These are phyloP conservation scores for Enteromius paludinosus DNA, from an alignment of 2,797 vertebrate genomes.

Conservation along the genomic window DNA sequence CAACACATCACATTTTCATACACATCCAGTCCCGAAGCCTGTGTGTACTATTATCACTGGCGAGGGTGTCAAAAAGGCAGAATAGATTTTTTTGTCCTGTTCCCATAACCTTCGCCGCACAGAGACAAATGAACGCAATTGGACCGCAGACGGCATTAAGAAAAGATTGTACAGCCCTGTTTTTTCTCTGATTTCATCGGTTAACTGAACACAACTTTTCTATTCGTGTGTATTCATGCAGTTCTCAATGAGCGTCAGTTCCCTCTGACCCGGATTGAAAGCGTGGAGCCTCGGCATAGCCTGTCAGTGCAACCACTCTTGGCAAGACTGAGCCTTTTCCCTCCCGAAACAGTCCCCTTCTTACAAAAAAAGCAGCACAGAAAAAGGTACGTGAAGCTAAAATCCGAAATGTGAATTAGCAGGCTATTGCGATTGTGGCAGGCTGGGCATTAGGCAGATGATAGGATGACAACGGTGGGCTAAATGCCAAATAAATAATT, in stretches of 20 bases:
- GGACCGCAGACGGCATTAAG: slow-evolving; percentile 75
- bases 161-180: slow-evolving; percentile 79
- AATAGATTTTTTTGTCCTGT: slow-evolving; percentile 72
- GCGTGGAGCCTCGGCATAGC: slow-evolving; percentile 63
- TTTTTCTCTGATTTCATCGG: slow-evolving; percentile 88
- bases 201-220: slow-evolving; percentile 96
- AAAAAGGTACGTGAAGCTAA: slow-evolving; percentile 60
- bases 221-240: slow-evolving; percentile 98
- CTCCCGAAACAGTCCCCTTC: slow-evolving; percentile 46
- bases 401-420: neutral
- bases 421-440: neutral
- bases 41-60: slow-evolving; percentile 59
- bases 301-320: slow-evolving; percentile 66
- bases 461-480: neutral
- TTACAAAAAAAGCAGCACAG: slow-evolving; percentile 18
- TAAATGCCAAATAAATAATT: neutral
- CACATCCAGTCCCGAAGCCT: slow-evolving; percentile 23
- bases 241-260: slow-evolving; percentile 84
- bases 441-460: neutral
- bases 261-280: slow-evolving; percentile 76
- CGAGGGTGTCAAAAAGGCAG: slow-evolving; percentile 70
- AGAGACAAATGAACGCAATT: slow-evolving; percentile 69
- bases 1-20: too few species aligned
- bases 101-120: slow-evolving; percentile 73
- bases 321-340: slow-evolving; percentile 63